A percentile compares a stretch with the other conserved stretches of the same genome.
These are phyloP conservation scores for Trinorchestia longiramus DNA, from an alignment of 1,140 invertebrate genomes.

Conservation along the genomic window DNA sequence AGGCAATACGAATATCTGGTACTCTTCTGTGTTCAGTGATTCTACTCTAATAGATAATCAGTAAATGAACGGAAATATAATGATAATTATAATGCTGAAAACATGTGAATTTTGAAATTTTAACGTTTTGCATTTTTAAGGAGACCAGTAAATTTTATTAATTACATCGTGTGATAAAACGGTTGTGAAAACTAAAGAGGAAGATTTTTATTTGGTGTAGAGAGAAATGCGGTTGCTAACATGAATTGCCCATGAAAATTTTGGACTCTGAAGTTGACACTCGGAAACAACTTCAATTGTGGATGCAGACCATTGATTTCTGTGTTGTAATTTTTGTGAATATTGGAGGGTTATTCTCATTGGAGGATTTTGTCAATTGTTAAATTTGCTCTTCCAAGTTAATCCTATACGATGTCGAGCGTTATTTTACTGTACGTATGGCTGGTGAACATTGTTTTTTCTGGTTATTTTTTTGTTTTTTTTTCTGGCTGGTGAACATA, in stretches of 20 bases:
- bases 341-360: background rate
- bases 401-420: background rate
- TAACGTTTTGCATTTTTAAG: background rate
- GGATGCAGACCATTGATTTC: background rate
- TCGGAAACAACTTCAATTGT: background rate
- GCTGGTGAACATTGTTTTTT: background rate
- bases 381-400: background rate
- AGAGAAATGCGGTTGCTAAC: background rate
- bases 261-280: background rate
- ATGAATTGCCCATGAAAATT: background rate
- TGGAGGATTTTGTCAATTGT: background rate
- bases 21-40: too few species aligned
- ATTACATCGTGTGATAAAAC: background rate
- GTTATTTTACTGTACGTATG: background rate
- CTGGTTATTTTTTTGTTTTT: background rate
- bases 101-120: background rate
- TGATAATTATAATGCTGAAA: background rate
- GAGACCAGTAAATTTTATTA: background rate
- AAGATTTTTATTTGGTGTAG: background rate
- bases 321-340: background rate
- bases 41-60: too few species aligned
- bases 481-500: background rate
- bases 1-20: background rate
- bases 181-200: background rate
- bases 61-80: too few species aligned